Conservation (phyloP, 2,888 invertebrate species). For the Lysandra coridon region DNA sequence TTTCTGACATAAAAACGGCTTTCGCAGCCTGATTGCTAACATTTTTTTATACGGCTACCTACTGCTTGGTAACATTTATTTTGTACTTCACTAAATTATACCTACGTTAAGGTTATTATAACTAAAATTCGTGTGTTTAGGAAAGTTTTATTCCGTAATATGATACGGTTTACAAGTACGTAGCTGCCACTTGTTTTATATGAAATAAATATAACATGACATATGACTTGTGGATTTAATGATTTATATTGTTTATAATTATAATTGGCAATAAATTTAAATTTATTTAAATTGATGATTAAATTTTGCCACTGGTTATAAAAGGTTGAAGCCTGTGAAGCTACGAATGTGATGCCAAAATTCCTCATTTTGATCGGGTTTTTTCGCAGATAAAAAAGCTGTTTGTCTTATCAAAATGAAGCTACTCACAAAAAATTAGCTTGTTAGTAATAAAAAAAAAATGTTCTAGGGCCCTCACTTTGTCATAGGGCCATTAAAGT, state of each 20-base stretch:
- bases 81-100: neutral
- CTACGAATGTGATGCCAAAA: neutral
- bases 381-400: too few relatives aligned
- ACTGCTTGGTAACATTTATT: neutral
- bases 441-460: too few relatives aligned
- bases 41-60: neutral
- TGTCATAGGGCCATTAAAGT: too few relatives aligned
- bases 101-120: neutral
- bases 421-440: too few relatives aligned
- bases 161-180: neutral
- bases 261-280: constrained; percentile 16
- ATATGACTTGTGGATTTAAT: constrained; percentile 6
- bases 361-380: neutral
- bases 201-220: neutral
- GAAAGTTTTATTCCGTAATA: constrained; percentile 2
- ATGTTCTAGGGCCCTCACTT: too few relatives aligned
- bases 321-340: neutral
- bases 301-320: constrained; percentile 1
- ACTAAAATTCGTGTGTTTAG: neutral
- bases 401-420: too few relatives aligned
- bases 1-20: too few relatives aligned
- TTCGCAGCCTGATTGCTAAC: neutral
- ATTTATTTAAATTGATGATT: neutral
- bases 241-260: constrained; percentile 20
- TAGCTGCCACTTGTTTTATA: constrained; percentile 1